These are phyloP conservation scores for Coregonus suidteri DNA, from an alignment of 2,797 vertebrate species.

Conservation along the genomic window DNA sequence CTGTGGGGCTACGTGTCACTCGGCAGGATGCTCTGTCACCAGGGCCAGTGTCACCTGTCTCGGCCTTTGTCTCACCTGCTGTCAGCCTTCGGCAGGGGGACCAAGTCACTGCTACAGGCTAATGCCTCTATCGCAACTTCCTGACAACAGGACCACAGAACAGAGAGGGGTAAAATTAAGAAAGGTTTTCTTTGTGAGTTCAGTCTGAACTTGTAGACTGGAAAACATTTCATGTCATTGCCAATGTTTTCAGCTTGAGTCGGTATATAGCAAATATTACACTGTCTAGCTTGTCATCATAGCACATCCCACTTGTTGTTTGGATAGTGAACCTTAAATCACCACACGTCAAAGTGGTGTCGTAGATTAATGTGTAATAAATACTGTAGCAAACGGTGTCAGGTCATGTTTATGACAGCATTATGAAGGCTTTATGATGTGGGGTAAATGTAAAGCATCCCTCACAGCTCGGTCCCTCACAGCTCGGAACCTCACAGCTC, in stretches of 20 bases:
- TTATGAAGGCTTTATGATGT: slow-evolving; percentile 65
- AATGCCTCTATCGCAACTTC: slow-evolving; percentile 1
- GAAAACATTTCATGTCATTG: not conserved
- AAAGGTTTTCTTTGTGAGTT: not conserved
- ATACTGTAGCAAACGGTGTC: slow-evolving; percentile 34
- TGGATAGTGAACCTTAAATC: slow-evolving; percentile 38
- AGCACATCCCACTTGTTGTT: slow-evolving; percentile 11
- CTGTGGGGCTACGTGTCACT: slow-evolving; percentile 45
- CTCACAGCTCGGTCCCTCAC: slow-evolving; percentile 34
- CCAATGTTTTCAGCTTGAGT: not conserved
- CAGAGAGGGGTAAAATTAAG: not conserved
- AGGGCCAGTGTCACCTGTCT: slow-evolving; percentile 48
- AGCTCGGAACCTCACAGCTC: too few relatives aligned
- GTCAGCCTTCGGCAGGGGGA: slow-evolving; percentile 29
- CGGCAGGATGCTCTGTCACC: slow-evolving; percentile 36
- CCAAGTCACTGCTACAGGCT: not conserved
- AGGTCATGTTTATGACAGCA: slow-evolving; percentile 62
- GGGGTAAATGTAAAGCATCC: slow-evolving; percentile 34
- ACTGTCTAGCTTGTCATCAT: not conserved
- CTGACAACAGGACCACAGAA: not conserved
- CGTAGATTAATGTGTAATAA: slow-evolving; percentile 51
- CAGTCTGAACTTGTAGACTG: not conserved
- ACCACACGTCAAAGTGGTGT: slow-evolving; percentile 33
- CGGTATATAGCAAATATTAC: not conserved
- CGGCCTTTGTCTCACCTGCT: not conserved